Percentiles rank a stretch among this genome's conserved stretches.
Evolutionary conservation across 2,888 invertebrate species (phyloP).

Genomic region (Chrysotoxum bicinctum): DNA sequence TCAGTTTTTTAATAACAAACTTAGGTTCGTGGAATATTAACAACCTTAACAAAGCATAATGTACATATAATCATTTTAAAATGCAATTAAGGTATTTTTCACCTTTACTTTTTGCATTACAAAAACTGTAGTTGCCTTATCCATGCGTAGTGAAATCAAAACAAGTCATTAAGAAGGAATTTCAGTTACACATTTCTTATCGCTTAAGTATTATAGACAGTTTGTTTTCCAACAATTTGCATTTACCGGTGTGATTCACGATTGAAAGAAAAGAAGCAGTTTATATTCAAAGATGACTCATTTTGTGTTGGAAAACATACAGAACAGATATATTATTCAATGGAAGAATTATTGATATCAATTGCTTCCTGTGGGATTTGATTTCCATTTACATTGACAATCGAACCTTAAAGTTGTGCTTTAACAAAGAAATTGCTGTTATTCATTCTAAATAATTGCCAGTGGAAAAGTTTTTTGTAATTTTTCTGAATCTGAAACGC

Average conservation of each 20-base stretch:
- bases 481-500: too few relatives aligned
- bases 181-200: slow-evolving; percentile 13
- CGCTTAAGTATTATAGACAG: background rate
- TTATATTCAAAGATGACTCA: background rate
- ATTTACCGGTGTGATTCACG: slow-evolving; percentile 11
- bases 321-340: background rate
- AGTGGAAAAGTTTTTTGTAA: too few relatives aligned
- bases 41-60: background rate
- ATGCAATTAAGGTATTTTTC: background rate
- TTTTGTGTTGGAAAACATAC: background rate
- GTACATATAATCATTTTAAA: background rate
- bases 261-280: background rate
- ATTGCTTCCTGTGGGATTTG: too few relatives aligned
- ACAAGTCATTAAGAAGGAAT: slow-evolving; percentile 6
- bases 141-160: background rate
- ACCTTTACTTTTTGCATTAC: background rate
- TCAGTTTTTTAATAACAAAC: too few relatives aligned
- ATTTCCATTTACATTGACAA: too few relatives aligned
- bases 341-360: too few relatives aligned
- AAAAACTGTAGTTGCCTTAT: background rate
- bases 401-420: too few relatives aligned
- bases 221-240: background rate
- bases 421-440: too few relatives aligned
- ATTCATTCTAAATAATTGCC: too few relatives aligned
- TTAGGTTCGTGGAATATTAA: background rate